A percentile compares a stretch with the other conserved stretches of the same genome.
Evolutionary conservation across 1,140 invertebrate genomes (phyloP).

Genomic region (Chlorops oryzae): DNA sequence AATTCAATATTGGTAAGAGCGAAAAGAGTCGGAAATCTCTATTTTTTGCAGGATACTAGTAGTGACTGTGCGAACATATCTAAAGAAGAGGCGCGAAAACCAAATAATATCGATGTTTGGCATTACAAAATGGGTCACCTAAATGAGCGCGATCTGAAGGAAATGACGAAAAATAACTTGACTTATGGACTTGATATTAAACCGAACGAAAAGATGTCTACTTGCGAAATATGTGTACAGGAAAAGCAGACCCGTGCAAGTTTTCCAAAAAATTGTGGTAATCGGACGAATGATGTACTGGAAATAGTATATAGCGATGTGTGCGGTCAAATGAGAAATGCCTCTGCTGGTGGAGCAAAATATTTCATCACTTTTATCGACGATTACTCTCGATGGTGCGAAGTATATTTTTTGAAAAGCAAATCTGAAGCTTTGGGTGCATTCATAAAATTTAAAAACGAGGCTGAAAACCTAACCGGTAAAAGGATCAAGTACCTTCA

Average conservation of each 20-base stretch:
- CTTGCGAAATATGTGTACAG: background rate
- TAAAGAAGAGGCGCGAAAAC: too few species aligned
- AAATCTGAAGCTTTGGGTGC: conserved; percentile 19
- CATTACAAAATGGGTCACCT: conserved; percentile 12
- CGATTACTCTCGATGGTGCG: conserved; percentile 37
- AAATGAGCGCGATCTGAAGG: conserved; percentile 3
- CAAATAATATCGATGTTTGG: conserved; percentile 1
- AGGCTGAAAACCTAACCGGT: conserved; percentile 7
- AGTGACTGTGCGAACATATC: too few species aligned
- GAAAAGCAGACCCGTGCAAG: background rate
- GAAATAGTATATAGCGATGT: conserved; percentile 43
- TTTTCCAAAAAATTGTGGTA: background rate
- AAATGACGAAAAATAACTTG: background rate
- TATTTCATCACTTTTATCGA: conserved; percentile 47
- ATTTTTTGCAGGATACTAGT: too few species aligned
- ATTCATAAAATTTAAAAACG: conserved; percentile 10
- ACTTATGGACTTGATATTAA: background rate
- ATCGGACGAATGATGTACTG: conserved; percentile 6
- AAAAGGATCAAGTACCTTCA: conserved; percentile 5
- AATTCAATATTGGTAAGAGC: background rate
- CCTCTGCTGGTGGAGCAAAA: conserved; percentile 29
- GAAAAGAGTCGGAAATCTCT: conserved; percentile 4
- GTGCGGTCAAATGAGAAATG: conserved; percentile 42
- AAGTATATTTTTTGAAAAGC: conserved; percentile 42
- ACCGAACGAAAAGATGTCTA: background rate